phyloP scores from a whole-genome alignment of 2,888 invertebrate species.

The Drosophila mercatorum region DNA sequence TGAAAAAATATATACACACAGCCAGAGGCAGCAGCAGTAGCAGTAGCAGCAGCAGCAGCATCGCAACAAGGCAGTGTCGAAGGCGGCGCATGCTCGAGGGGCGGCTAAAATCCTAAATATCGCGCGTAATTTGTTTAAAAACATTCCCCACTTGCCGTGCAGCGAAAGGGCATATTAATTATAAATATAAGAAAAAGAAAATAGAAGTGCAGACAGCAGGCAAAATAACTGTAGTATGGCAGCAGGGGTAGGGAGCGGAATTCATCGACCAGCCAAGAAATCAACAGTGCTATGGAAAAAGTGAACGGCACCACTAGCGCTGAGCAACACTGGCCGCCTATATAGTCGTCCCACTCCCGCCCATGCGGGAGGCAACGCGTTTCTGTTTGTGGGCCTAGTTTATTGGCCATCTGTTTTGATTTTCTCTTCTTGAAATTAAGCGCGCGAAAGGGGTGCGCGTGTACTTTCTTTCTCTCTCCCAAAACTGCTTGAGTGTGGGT shows the following conservation, averaged over 20 bases:
- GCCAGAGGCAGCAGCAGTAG: conserved; percentile 41
- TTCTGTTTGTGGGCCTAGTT: conserved; percentile 62
- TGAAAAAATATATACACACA: conserved; percentile 80
- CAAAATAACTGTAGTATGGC: conserved; percentile 7
- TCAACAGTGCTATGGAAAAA: conserved; percentile 66
- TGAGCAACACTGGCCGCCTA: conserved; percentile 51
- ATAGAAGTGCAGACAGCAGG: conserved; percentile 16
- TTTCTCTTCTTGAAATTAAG: conserved; percentile 78
- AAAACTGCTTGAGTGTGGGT: conserved; percentile 39
- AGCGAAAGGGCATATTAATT: conserved; percentile 53
- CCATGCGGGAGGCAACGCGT: conserved; percentile 43
- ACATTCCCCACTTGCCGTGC: conserved; percentile 12
- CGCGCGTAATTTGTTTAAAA: conserved; percentile 27
- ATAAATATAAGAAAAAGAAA: conserved; percentile 42
- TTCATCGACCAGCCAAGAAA: conserved; percentile 55
- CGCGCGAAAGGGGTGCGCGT: conserved; percentile 79
- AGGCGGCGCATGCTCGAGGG: conserved; percentile 50
- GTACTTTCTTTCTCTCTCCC: conserved; percentile 71
- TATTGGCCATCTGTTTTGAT: conserved; percentile 72
- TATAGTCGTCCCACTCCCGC: conserved; percentile 48
- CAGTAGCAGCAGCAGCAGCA: conserved; percentile 21
- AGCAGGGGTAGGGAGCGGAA: conserved; percentile 33
- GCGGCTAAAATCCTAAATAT: conserved; percentile 15
- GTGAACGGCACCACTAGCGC: conserved; percentile 56
- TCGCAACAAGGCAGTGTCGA: conserved; percentile 39